Percentiles rank a stretch among this genome's conserved stretches.
These are phyloP conservation scores for Synergus umbraculus DNA, from an alignment of 2,888 invertebrate genomes.

Conservation along the genomic window DNA sequence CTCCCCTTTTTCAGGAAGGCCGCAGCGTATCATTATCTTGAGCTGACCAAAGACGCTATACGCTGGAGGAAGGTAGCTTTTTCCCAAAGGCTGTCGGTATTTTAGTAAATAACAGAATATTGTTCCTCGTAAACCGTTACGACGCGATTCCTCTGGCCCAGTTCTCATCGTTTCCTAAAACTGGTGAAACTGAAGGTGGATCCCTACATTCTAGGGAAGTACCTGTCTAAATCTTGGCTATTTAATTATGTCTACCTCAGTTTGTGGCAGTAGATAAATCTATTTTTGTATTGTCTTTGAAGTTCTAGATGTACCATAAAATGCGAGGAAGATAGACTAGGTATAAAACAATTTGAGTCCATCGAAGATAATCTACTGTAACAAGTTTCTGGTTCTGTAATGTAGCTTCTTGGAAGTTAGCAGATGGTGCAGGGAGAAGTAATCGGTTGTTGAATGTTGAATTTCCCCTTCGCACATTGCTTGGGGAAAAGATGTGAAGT, in stretches of 20 bases:
- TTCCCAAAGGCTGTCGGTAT: conserved; percentile 48
- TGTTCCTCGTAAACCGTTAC: conserved; percentile 56
- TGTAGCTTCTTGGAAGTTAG: conserved; percentile 54
- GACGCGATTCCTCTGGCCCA: conserved; percentile 48
- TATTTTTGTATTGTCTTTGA: background rate
- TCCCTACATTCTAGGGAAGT: conserved; percentile 6
- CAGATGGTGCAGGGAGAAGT: conserved; percentile 40
- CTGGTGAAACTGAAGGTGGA: background rate
- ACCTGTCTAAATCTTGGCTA: background rate
- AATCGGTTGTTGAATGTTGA: conserved; percentile 10
- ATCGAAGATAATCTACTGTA: conserved; percentile 4
- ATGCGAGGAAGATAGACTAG: background rate
- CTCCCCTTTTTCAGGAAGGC: conserved; percentile 64
- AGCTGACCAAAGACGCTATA: conserved; percentile 42
- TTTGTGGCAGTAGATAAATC: no score
- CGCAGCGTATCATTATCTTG: conserved; percentile 65
- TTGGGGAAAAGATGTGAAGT: conserved; percentile 24
- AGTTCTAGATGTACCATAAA: background rate
- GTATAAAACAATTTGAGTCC: conserved; percentile 6
- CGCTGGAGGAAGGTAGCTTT: conserved; percentile 34
- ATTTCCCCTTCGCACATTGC: conserved; percentile 19
- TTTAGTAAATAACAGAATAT: conserved; percentile 58
- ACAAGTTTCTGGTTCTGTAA: conserved; percentile 46
- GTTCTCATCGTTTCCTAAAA: conserved; percentile 51
- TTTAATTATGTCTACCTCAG: background rate